Conservation (phyloP, 1,140 invertebrate species). For the Parapsyche elsis region DNA sequence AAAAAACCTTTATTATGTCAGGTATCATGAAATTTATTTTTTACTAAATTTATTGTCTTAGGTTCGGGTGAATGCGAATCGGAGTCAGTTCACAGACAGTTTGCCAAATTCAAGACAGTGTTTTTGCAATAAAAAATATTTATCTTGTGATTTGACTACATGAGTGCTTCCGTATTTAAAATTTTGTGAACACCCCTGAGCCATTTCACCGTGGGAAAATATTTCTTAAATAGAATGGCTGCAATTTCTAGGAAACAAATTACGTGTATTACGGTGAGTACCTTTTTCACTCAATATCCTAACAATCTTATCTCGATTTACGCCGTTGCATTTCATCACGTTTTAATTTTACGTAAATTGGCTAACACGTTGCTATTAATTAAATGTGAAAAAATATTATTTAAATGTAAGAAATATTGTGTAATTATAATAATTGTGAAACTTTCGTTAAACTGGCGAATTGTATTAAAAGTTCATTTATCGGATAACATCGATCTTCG, state of each 20-base stretch:
- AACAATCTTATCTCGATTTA: background rate
- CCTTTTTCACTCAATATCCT: background rate
- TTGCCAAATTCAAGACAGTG: too few relatives aligned
- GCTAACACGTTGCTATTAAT: background rate
- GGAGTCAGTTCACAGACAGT: too few relatives aligned
- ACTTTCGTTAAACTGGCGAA: background rate
- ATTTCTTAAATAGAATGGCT: background rate
- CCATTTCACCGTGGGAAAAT: constrained; percentile 22
- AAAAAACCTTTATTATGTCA: too few relatives aligned
- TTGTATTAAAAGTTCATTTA: background rate
- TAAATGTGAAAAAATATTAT: background rate
- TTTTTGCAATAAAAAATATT: too few relatives aligned
- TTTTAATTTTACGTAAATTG: background rate
- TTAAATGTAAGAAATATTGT: background rate
- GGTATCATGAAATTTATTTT: too few relatives aligned
- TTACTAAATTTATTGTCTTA: too few relatives aligned
- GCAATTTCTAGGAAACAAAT: background rate
- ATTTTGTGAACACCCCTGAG: background rate
- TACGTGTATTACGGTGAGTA: constrained; percentile 8
- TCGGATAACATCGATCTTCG: too few relatives aligned
- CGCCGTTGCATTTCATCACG: background rate
- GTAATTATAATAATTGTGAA: background rate
- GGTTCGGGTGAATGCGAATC: too few relatives aligned
- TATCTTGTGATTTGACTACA: too few relatives aligned
- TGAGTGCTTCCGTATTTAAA: background rate